These are phyloP conservation scores for Magallana nippona DNA, from an alignment of 2,888 invertebrate genomes.

Conservation along the genomic window DNA sequence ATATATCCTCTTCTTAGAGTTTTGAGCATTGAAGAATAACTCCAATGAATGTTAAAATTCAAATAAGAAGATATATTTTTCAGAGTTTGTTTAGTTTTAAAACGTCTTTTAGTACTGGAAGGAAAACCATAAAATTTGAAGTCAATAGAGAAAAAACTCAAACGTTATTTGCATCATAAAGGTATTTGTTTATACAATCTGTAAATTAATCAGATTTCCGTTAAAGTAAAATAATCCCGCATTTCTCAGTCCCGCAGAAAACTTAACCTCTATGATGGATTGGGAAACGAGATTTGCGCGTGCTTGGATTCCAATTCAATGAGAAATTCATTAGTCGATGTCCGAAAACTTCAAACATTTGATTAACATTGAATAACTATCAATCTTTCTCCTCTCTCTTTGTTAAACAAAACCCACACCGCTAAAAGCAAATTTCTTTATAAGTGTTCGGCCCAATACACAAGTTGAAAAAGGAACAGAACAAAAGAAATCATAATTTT, in stretches of 20 bases:
- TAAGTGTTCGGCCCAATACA: conserved; percentile 26
- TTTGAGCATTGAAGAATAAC: no score
- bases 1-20: no score
- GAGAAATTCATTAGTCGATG: conserved; percentile 27
- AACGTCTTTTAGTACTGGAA: no score
- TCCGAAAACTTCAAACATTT: conserved; percentile 35
- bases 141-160: background rate
- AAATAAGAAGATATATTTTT: no score
- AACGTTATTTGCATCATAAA: conserved; percentile 23
- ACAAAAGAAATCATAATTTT: conserved; percentile 15
- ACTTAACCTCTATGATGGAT: conserved; percentile 4
- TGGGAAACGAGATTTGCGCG: conserved; percentile 26
- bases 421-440: conserved; percentile 24
- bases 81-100: no score
- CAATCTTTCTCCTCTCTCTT: conserved; percentile 28
- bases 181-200: conserved; percentile 19
- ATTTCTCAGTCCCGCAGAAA: background rate
- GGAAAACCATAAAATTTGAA: no score
- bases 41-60: no score
- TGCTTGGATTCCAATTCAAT: conserved; percentile 26
- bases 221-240: conserved; percentile 19
- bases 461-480: background rate
- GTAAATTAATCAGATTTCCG: conserved; percentile 11
- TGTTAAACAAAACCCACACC: conserved; percentile 7
- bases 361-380: conserved; percentile 31